Evolutionary conservation across 2,113 vertebrate genomes (phyloP).

Genomic region (Rissa tridactyla): DNA sequence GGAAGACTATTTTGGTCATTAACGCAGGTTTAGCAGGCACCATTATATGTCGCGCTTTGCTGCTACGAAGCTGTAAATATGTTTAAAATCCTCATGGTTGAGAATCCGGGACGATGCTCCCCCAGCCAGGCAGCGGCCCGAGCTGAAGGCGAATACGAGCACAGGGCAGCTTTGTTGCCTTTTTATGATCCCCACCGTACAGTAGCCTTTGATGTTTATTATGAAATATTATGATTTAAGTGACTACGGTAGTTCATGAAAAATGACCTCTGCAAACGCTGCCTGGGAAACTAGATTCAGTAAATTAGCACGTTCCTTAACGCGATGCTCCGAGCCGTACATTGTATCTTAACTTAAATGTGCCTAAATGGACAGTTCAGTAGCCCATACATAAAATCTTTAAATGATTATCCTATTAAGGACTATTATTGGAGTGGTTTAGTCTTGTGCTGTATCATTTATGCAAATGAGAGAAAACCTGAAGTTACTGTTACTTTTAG

Average conservation of each 20-base stretch:
- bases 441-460: constrained; percentile 39
- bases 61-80: background rate
- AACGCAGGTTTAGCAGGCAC: background rate
- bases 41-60: background rate
- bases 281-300: constrained; percentile 30
- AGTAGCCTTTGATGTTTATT: constrained; percentile 46
- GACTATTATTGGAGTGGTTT: constrained; percentile 10
- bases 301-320: constrained; percentile 61
- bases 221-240: constrained; percentile 69
- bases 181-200: constrained; percentile 28
- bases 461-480: constrained; percentile 48
- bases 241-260: constrained; percentile 54
- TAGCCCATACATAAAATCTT: constrained; percentile 41
- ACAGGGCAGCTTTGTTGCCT: background rate
- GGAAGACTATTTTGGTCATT: background rate
- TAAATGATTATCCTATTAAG: constrained; percentile 52
- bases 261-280: constrained; percentile 57
- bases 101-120: background rate
- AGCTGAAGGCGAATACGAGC: background rate
- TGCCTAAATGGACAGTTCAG: constrained; percentile 56
- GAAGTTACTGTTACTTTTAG: constrained; percentile 69
- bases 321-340: background rate
- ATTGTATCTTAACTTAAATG: constrained; percentile 10
- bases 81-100: background rate
- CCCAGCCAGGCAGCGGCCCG: background rate